Evolutionary conservation across 2,888 invertebrate species (phyloP).

Genomic region (Boloria euphrosyne): DNA sequence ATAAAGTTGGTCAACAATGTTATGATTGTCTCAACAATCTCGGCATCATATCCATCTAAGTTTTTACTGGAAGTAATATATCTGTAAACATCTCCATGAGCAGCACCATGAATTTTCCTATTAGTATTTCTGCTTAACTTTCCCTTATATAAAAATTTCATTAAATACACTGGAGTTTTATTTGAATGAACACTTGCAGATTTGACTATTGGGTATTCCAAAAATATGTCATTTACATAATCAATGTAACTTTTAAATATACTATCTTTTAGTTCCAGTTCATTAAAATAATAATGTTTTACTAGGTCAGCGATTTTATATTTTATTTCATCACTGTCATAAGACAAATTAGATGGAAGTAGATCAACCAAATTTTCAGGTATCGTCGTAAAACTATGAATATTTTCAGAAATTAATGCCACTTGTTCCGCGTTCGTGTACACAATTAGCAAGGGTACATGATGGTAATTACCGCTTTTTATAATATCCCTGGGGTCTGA

Average conservation of each 20-base stretch:
- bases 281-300: conserved; percentile 62
- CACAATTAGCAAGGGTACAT: conserved; percentile 60
- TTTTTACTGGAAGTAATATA: conserved; percentile 51
- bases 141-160: conserved; percentile 52
- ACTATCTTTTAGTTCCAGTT: conserved; percentile 41
- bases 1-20: conserved; percentile 64
- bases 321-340: conserved; percentile 49
- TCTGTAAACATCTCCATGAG: conserved; percentile 49
- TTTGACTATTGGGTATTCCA: conserved; percentile 63
- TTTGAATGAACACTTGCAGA: conserved; percentile 58
- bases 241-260: conserved; percentile 52
- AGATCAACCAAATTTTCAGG: conserved; percentile 56
- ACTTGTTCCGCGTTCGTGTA: conserved; percentile 53
- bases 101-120: conserved; percentile 30
- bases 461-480: conserved; percentile 50
- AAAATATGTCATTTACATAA: conserved; percentile 63
- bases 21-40: conserved; percentile 49
- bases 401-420: conserved; percentile 46
- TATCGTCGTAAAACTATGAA: conserved; percentile 46
- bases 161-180: conserved; percentile 58
- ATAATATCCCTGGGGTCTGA: conserved; percentile 58
- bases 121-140: conserved; percentile 4
- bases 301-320: conserved; percentile 56
- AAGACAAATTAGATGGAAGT: conserved; percentile 63
- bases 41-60: conserved; percentile 43